Conservation (phyloP, 2,888 invertebrate genomes). For the Urechis unicinctus region DNA sequence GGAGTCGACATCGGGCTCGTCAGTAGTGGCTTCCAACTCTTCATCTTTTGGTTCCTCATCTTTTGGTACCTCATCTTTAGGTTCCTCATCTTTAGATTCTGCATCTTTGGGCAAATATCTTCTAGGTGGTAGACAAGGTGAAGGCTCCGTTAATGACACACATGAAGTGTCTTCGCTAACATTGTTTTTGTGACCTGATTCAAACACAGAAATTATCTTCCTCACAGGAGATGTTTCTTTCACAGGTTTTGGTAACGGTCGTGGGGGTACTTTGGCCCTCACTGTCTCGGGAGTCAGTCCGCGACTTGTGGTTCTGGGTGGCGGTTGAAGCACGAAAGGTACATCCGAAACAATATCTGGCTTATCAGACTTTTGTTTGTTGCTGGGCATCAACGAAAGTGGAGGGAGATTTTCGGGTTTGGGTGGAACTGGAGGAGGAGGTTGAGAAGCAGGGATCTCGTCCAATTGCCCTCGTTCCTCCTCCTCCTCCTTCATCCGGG, state of each 20-base stretch:
- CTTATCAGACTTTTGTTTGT: too few species aligned
- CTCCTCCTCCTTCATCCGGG: background rate
- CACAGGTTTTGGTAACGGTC: conserved; percentile 1
- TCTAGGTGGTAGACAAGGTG: too few species aligned
- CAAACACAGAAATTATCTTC: background rate
- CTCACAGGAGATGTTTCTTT: background rate
- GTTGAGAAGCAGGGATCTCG: background rate
- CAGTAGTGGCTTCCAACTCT: background rate
- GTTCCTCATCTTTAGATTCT: background rate
- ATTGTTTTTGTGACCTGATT: too few species aligned
- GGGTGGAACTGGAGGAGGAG: conserved; percentile 24
- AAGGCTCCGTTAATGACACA: too few species aligned
- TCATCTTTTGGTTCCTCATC: background rate
- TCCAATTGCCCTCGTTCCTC: background rate
- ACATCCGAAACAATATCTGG: too few species aligned
- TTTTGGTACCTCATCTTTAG: background rate
- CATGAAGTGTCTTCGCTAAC: too few species aligned
- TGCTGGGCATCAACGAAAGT: conserved; percentile 2
- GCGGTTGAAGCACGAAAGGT: too few species aligned
- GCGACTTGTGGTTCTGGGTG: background rate
- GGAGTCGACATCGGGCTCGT: conserved; percentile 3
- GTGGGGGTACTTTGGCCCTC: background rate
- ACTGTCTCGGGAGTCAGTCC: background rate
- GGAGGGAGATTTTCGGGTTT: conserved; percentile 21
- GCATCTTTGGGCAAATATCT: too few species aligned